Base-by-base conservation (phyloP, 2,888 invertebrate species). In the Ferdinandea cuprea region DNA sequence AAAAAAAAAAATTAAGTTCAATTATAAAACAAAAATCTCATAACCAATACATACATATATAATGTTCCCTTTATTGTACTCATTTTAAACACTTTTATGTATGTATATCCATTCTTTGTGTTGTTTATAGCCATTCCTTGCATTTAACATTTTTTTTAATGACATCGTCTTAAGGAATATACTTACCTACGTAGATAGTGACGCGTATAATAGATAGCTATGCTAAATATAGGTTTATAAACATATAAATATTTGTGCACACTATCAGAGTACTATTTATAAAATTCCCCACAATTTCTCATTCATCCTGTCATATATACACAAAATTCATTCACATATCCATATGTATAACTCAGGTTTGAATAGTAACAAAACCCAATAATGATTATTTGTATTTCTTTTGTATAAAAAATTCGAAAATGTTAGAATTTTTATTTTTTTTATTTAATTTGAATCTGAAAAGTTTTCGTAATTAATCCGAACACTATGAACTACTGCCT, bases 1-100 rank as follows among this genome's bases (percentile, higher is more conserved):
- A 19, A n/a, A 46, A 46, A 46, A 46, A 46, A 25, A 25, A 25
- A 25, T n/a, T n/a, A n/a, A n/a, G n/a, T n/a, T n/a, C n/a, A n/a
- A n/a, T n/a, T n/a, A n/a, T n/a, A 25, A 25, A 25, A 35, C 8
- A 35, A 35, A 35, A 35, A 35, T 3, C 37, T 13, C 37, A 40
- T 40, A 40, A 40, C 40, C 13, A 15, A 40, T 28, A 13, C 48
- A 28, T 28, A 13, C 48, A 28, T 28, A 28, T 13, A 28, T 48
- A 28, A 13, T 48, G 46, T 46, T 46, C 37, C 4, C n/a, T 0
- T 1, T 40, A 40, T 13, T 37, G 13, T 37, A 13, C n/a, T 46
- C 21, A 11, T 42, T 42, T 6, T 17, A 17, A 3, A 25, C 25
- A 8, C 6, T 42, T 42, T 6, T 17, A 17, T 25, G 5, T 5